Conservation (phyloP, 1,140 invertebrate genomes). For the Eumaeus atala region DNA sequence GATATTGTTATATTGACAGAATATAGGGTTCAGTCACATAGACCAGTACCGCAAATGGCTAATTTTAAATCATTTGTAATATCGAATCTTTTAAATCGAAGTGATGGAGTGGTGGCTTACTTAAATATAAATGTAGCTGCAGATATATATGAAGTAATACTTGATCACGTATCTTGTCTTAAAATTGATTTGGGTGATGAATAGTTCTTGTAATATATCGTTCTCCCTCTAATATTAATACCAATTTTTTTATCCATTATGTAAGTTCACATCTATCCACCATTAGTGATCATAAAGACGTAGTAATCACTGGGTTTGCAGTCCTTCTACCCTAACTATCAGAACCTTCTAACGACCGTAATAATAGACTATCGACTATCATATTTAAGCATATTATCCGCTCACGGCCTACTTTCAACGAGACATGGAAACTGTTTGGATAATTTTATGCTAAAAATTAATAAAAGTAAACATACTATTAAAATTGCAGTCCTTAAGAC, state of each 20-base stretch:
- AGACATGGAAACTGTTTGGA: constrained; percentile 26
- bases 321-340: constrained; percentile 9
- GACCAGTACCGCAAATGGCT: constrained; percentile 12
- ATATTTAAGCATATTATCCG: constrained; percentile 28
- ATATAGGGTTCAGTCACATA: constrained; percentile 17
- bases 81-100: constrained; percentile 19
- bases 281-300: too few species aligned
- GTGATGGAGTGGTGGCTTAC: constrained; percentile 23
- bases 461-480: constrained; percentile 15
- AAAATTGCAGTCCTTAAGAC: constrained; percentile 22
- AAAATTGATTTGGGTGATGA: background rate
- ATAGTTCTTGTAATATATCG: constrained; percentile 13
- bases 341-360: constrained; percentile 19
- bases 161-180: constrained; percentile 2
- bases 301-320: constrained; percentile 13
- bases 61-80: constrained; percentile 20
- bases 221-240: constrained; percentile 25
- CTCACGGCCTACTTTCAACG: constrained; percentile 22
- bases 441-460: constrained; percentile 30
- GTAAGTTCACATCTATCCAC: constrained; percentile 14
- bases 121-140: constrained; percentile 1
- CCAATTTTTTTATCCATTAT: constrained; percentile 25
- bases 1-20: constrained; percentile 21
- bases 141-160: constrained; percentile 14
- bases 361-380: constrained; percentile 21